Evolutionary conservation across 2,888 invertebrate species (phyloP), one percentile per base, ranked within the genome.

Genomic region (Eupithecia centaureata): DNA sequence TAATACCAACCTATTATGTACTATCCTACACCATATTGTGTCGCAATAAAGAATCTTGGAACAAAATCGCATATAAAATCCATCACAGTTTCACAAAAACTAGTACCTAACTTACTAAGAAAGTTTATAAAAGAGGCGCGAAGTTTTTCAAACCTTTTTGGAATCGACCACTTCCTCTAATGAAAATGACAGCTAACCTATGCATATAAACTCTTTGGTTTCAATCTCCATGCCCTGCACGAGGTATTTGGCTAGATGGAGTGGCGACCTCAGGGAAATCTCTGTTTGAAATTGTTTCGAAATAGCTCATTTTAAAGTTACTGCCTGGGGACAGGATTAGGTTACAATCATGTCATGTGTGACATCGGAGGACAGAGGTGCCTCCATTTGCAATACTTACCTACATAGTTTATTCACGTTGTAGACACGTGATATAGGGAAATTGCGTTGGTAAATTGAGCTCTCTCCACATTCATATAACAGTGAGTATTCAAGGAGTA

Each of bases 221-320:
- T 76, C 77, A 78, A 78, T 80, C 76, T 74, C 76, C 73, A 72
- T 73, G 72, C 73, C 72, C 72, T 77, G 73, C 73, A 77, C 74
- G 75, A 77, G 75, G 77, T 79, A 77, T 81, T 81, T 64, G 61
- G 73, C 65, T 63, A 72, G 72, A 74, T 73, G 70, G 75, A 75
- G 71, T 66, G 73, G 56, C 65, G 73, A 57, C 88, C 85, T 77
- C 73, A 67, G 91, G 90, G 90, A 90, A 90, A 91, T 91, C 87
- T 87, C 82, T 80, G 82, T 82, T 82, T 84, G 86, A 87, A 88
- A 91, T 90, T 90, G 90, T 90, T 90, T 87, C 85, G 83, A 87
- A 88, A 90, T 88, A 83, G 86, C 85, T 86, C 84, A 86, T 86
- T 89, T 86, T 88, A 86, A 89, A 88, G 80, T 84, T 77, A 73